Evolutionary conservation across 2,797 vertebrate genomes (phyloP).

Genomic region (Nasua narica): DNA sequence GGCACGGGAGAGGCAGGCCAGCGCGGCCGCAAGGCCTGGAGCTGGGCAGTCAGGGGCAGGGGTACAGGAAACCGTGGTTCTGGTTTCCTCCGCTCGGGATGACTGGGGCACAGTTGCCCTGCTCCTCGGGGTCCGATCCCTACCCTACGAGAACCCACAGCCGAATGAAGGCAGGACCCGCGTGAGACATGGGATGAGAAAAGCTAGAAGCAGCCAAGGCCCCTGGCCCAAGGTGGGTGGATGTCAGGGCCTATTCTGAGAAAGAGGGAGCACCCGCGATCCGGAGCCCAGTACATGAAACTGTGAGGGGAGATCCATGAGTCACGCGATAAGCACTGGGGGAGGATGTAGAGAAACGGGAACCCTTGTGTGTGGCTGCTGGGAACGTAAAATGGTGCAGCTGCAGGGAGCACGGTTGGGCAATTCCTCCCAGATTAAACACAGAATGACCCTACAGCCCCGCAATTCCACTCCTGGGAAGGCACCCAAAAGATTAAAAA

Average conservation of each 20-base stretch:
- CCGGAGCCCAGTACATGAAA: not conserved
- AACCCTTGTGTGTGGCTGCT: no score
- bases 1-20: not conserved
- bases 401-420: fast-evolving
- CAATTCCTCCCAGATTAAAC: not conserved
- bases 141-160: not conserved
- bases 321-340: not conserved
- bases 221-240: not conserved
- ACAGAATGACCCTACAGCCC: fast-evolving
- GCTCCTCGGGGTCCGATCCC: not conserved
- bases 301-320: not conserved
- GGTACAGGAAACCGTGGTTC: not conserved
- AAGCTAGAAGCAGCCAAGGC: not conserved
- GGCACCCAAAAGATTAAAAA: not conserved
- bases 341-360: not conserved
- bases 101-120: not conserved
- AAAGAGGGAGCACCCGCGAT: not conserved
- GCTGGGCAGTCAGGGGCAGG: not conserved
- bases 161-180: not conserved
- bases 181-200: not conserved
- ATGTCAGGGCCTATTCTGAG: not conserved
- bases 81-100: not conserved
- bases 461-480: not conserved
- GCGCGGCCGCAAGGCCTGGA: not conserved
- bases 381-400: not conserved